A percentile compares a stretch with the other conserved stretches of the same genome.
These are phyloP conservation scores for Falco berigora DNA, from an alignment of 2,797 vertebrate species.

Conservation along the genomic window DNA sequence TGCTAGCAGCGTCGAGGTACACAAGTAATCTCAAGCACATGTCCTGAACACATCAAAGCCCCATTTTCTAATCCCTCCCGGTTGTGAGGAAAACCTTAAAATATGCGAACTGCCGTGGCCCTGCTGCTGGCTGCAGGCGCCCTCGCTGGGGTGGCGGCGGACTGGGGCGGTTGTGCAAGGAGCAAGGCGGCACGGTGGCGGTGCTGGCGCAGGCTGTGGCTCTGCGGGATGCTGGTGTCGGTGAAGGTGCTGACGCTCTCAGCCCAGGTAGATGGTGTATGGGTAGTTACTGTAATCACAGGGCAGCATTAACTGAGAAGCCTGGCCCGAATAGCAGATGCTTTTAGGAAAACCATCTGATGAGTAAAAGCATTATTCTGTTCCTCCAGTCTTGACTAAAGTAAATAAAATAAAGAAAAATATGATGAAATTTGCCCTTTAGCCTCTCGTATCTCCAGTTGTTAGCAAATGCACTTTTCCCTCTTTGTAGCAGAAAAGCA, in stretches of 20 bases:
- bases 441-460: background rate
- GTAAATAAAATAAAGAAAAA: background rate
- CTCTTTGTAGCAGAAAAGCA: background rate
- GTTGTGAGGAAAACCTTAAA: constrained; percentile 32
- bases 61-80: background rate
- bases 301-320: background rate
- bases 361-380: background rate
- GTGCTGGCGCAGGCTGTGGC: background rate
- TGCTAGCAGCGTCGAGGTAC: background rate
- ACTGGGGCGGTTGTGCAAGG: background rate
- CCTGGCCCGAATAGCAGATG: background rate
- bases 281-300: background rate
- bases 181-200: background rate
- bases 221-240: background rate
- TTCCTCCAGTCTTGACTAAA: background rate
- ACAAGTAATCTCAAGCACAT: constrained; percentile 26
- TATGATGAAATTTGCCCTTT: background rate
- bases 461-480: background rate
- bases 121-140: background rate
- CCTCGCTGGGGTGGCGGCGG: background rate
- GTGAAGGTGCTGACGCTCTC: background rate
- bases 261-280: background rate
- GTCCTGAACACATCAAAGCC: constrained; percentile 18
- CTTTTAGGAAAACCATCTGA: background rate
- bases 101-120: background rate